Percentiles rank a stretch among this genome's conserved stretches.
phyloP scores from a whole-genome alignment of 2,797 vertebrate genomes.

The Macroramphosus scolopax region DNA sequence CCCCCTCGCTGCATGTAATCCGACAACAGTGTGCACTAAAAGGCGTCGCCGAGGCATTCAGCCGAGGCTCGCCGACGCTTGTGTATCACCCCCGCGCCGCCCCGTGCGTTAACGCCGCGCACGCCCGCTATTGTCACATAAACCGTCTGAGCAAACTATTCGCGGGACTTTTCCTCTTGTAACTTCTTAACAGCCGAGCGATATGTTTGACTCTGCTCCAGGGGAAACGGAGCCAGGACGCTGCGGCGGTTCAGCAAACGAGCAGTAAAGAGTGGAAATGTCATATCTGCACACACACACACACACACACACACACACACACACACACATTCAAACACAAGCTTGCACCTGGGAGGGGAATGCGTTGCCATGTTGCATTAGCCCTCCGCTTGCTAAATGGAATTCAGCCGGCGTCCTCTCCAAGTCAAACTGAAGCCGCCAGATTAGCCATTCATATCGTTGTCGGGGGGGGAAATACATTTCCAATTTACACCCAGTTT shows the following conservation, averaged over 20 bases:
- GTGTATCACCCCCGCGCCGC: no score
- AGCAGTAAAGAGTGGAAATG: constrained; percentile 24
- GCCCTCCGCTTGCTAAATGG: constrained; percentile 15
- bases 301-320: constrained; percentile 7
- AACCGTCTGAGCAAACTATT: constrained; percentile 34
- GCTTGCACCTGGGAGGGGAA: constrained; percentile 32
- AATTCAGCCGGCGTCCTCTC: constrained; percentile 29
- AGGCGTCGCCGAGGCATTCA: no score
- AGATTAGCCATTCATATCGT: no score
- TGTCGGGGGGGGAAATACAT: no score
- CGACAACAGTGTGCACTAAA: not conserved
- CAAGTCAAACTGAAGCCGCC: constrained; percentile 39
- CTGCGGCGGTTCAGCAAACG: constrained; percentile 30
- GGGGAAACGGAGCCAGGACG: constrained; percentile 29
- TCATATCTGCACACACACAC: constrained; percentile 2
- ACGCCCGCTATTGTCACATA: no score
- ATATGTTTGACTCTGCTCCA: constrained; percentile 31
- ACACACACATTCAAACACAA: constrained; percentile 8
- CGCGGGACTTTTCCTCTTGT: constrained; percentile 23
- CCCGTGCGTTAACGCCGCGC: no score
- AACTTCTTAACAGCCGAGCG: constrained; percentile 39
- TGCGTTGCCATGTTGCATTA: constrained; percentile 28
- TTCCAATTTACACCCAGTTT: no score
- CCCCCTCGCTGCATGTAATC: no score
- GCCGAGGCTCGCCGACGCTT: no score